Base-by-base conservation (phyloP, 2,113 vertebrate genomes). In the Arvicanthis niloticus region DNA sequence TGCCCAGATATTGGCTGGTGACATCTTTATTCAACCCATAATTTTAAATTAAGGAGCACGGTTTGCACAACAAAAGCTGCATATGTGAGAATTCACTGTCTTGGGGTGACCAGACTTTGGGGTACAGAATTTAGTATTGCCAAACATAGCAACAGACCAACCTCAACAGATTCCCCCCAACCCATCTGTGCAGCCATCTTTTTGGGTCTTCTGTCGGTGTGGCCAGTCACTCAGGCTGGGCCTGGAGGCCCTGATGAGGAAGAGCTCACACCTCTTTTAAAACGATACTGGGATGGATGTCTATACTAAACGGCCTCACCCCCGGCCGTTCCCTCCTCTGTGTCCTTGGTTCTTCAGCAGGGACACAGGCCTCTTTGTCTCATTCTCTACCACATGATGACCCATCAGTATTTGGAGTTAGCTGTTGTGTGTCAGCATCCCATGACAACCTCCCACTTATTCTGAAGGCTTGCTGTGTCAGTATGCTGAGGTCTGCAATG, bases 281-380 rank as follows among this genome's bases (percentile, higher is more conserved):
- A 84, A 22, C 34, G 17, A 70, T 26, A 68, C 13, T 72, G 34
- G 77, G 67, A 80, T 17, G n/a, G 45, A 51, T 29, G 31, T 84
- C 24, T 68, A 34, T 78, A 72, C n/a, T 84, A 76, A 34, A 4
- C 48, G 48, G 21, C 56, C 13, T 22, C 26, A 13, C 40, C 56
- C 56, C 22, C 9, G 2, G 0, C 8, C 11, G 9, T 8, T n/a
- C 12, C 11, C 42, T 72, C 68, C 3, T 88, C 48, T 51, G 72
- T 19, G 40, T 58, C 40, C 0, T 34, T 22, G 68, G 51, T 65
- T 53, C 78, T 89, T 53, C 17, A 24, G 65, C 34, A 16, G 0
- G 16, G 77, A 91, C 87, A 94, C 78, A 96, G 91, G 15, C 48
- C 53, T 81, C 94, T 97, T 94, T 95, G 94, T 81, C 82, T 62